Conservation (phyloP, 2,113 vertebrate genomes). For the Trematocara marginatum region DNA sequence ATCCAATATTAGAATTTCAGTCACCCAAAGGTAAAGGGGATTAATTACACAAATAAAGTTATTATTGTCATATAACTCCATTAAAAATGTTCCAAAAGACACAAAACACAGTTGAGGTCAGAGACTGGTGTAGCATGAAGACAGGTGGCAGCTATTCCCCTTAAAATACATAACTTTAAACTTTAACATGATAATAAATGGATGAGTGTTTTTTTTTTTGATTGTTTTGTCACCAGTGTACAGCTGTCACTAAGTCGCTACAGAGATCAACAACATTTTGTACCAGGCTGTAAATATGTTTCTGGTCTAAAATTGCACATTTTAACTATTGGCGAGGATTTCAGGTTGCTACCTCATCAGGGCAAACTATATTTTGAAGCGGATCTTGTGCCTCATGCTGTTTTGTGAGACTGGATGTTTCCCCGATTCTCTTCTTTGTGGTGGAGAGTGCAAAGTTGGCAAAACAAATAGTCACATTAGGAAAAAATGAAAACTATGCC, state of each 20-base stretch:
- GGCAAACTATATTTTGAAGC: neutral
- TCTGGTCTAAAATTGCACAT: neutral
- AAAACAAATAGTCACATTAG: neutral
- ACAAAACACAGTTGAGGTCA: neutral
- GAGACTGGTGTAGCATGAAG: neutral
- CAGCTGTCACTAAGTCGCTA: neutral
- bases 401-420: neutral
- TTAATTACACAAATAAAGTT: neutral
- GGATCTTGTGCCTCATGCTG: neutral
- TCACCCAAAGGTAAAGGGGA: neutral
- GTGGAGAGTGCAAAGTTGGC: neutral
- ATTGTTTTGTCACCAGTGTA: neutral
- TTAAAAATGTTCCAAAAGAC: neutral
- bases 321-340: neutral
- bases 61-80: neutral
- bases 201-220: fast-evolving
- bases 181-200: neutral
- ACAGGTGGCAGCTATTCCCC: neutral
- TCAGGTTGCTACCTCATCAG: neutral
- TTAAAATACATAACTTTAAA: neutral
- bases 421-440: neutral
- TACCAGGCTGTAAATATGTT: neutral
- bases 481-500: neutral
- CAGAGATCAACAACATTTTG: neutral
- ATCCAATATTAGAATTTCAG: neutral